Conservation (phyloP, 2,113 vertebrate species). For the Zapus hudsonius region DNA sequence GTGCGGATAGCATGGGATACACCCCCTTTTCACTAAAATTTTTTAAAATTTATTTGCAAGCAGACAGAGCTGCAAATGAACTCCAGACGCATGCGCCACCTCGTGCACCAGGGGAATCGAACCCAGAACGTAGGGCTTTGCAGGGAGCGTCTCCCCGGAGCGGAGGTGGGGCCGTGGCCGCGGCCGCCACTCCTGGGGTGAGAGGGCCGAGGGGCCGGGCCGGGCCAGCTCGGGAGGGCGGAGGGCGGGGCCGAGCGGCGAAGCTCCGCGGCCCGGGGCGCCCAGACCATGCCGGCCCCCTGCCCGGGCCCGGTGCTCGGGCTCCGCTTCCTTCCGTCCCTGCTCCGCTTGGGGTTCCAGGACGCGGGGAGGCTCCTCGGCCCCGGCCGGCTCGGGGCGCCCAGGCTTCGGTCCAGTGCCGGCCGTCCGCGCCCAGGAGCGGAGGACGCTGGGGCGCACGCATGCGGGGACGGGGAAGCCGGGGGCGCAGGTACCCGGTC, state of each 20-base stretch:
- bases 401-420: neutral
- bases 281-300: neutral
- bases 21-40: too few species aligned
- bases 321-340: fast-evolving
- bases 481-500: fast-evolving
- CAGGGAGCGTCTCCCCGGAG: too few species aligned
- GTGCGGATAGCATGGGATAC: too few species aligned
- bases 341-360: fast-evolving
- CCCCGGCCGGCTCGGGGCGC: neutral
- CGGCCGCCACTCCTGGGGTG: neutral
- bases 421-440: neutral
- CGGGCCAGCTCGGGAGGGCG: too few species aligned
- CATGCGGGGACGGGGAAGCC: fast-evolving
- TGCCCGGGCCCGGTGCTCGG: fast-evolving
- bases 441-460: neutral
- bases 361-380: neutral
- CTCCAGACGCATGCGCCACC: too few species aligned
- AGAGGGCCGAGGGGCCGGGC: neutral
- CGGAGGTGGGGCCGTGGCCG: neutral
- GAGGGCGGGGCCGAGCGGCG: too few species aligned
- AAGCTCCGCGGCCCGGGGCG: too few species aligned
- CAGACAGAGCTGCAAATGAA: too few species aligned
- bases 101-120: too few species aligned
- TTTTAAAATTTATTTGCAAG: too few species aligned
- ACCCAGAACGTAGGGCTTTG: too few species aligned